Evolutionary conservation across 1,140 invertebrate species (phyloP), one percentile per base, ranked within the genome.

Genomic region (Musca domestica): DNA sequence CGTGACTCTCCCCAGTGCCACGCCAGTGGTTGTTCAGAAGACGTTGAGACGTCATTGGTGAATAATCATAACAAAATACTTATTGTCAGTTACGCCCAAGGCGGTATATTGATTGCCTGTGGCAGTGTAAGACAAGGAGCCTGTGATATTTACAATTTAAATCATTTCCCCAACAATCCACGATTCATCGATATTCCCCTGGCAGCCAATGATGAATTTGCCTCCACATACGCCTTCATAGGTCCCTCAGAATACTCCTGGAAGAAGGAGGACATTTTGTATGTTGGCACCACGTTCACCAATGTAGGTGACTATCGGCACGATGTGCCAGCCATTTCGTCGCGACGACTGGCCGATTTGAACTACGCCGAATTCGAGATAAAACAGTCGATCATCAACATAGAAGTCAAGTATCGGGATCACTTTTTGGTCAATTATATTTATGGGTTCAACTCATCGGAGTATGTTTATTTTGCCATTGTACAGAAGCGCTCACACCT

Each of bases 351-450:
- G 20, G 88, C 92, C 73, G 88, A 89, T 54, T 81, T 95, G 23
- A 88, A 91, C 69, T 88, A 92, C 49, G 91, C 92, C 0, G 92
- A 95, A 78, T 90, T 88, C 70, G 91, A 92, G 2, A 95, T 96
- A 76, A 92, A 94, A 78, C 91, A 95, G 79, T 94, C 94, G 25
- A 87, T 90, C 52, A 86, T 96, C n/a, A 88, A 90, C 71, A 95
- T 97, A 68, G 95, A 96, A 84, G 94, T 96, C 12, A 95, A 95
- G 77, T 95, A 95, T 81, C 88, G 94, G 67, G 95, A 97, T 83
- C 94, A 96, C 79, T 97, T 96, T 83, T 85, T 96, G 7, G 94
- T 99, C 20, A 90, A 94, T 76, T 98, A 98, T 82, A 88, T 98
- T 2, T 97, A 96, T 83, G 96, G 96, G 12, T 98, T 99, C 78